Base-by-base conservation (phyloP, 2,888 invertebrate genomes). In the Calephelis perditalis region DNA sequence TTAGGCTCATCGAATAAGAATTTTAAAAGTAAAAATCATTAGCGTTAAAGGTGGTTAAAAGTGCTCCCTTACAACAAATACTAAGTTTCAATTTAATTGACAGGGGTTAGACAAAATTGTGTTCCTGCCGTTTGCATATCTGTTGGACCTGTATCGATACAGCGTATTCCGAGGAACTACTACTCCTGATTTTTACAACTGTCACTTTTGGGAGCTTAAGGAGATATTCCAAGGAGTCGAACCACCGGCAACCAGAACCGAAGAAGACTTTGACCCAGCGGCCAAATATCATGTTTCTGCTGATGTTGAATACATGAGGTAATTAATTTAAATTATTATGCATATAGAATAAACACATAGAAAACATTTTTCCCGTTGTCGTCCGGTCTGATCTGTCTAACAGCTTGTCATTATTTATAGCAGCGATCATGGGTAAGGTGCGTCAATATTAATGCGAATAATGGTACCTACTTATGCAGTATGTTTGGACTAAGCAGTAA, bases 141-240 rank as follows among this genome's bases (percentile, higher is more conserved):
- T 95, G 0, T 91, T 95, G 68, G 95, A 95, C 62, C 74, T 93
- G 44, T 95, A 93, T 82, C 92, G 95, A 59, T 94, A 95, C 82
- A 93, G 93, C 56, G 92, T 94, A 1, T 94, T 94, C 78, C 86
- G 92, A 0, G 94, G 94, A 0, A 90, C 90, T 63, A 93, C 93
- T 0, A 78, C 84, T 0, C 80, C 91, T 0, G 84, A 91, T 8
- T 88, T 93, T 63, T 94, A 94, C 74, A 94, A 94, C 70, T 94
- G 93, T 64, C 91, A 93, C 73, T 94, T 92, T 91, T 94, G 93
- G 93, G 87, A 86, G 62, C 83, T 93, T 57, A 81, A 92, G 10
- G 92, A 93, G 60, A 79, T 91, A 0, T 79, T 92, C 26, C 94
- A 94, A 72, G 94, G 94, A 0, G 78, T 94, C 0, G 92, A 93